Conservation (phyloP, 2,888 invertebrate species). For the Eucera pruinosa region DNA sequence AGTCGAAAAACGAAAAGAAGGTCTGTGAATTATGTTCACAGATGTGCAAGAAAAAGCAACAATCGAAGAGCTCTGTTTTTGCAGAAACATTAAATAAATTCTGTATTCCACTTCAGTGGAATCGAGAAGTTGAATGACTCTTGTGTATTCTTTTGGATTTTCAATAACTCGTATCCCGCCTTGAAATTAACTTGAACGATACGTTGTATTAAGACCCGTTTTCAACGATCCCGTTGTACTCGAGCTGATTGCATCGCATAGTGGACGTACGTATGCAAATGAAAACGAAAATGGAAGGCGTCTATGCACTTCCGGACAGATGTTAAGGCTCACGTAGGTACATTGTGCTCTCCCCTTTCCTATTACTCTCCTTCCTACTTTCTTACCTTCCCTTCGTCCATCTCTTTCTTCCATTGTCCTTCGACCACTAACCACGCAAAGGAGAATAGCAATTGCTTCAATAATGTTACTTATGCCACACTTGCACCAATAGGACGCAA, state of each 20-base stretch:
- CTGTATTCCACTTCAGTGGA: background rate
- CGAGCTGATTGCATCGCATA: constrained; percentile 12
- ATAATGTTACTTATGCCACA: constrained; percentile 22
- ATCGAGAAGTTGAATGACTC: background rate
- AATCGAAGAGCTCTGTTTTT: background rate
- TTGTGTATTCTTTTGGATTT: background rate
- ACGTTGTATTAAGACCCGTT: constrained; percentile 9
- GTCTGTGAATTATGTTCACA: background rate
- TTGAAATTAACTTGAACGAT: background rate
- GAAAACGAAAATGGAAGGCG: constrained; percentile 66
- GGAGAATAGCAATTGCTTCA: constrained; percentile 22
- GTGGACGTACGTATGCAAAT: constrained; percentile 58
- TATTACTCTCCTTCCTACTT: constrained; percentile 19
- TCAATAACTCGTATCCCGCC: background rate
- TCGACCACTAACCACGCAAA: constrained; percentile 7
- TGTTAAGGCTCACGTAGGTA: constrained; percentile 69
- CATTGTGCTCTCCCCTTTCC: constrained; percentile 14
- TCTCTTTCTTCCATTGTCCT: constrained; percentile 26
- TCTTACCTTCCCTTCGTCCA: constrained; percentile 30
- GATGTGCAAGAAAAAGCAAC: background rate
- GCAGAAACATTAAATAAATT: constrained; percentile 4
- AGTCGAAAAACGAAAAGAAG: no score
- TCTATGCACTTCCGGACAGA: constrained; percentile 78
- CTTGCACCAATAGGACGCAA: constrained; percentile 8
- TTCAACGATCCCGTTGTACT: constrained; percentile 12